phyloP scores from a whole-genome alignment of 2,888 invertebrate species.

The Himalopsyche japonica region DNA sequence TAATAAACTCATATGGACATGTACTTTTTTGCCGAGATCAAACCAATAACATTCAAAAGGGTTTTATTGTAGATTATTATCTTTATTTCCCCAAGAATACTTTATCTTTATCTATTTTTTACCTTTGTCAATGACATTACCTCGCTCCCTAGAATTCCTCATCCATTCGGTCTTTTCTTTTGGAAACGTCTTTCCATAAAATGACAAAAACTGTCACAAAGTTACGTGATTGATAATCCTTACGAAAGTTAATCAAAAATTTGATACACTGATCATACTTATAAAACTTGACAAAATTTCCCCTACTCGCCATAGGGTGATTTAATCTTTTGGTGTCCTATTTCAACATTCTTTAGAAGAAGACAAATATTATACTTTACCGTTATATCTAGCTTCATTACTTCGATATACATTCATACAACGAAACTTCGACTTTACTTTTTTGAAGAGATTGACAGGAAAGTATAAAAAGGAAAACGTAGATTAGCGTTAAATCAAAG shows the following conservation, averaged over 20 bases:
- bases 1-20: too few species aligned
- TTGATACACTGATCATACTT: not conserved
- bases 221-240: not conserved
- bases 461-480: too few species aligned
- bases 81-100: not conserved
- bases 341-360: too few species aligned
- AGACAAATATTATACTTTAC: too few species aligned
- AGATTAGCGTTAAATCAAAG: too few species aligned
- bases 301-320: not conserved
- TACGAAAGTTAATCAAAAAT: constrained; percentile 1
- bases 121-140: not conserved
- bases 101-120: not conserved
- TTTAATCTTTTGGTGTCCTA: not conserved
- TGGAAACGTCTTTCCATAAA: not conserved
- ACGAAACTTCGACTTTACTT: too few species aligned
- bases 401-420: too few species aligned
- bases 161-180: not conserved
- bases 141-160: not conserved
- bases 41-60: not conserved
- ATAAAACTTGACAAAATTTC: not conserved
- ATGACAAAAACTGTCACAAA: constrained; percentile 1
- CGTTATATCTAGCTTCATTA: too few species aligned
- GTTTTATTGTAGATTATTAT: not conserved
- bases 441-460: too few species aligned
- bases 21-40: too few species aligned